These are phyloP conservation scores for Emydocephalus ijimae DNA, from an alignment of 2,113 vertebrate species.

Conservation along the genomic window DNA sequence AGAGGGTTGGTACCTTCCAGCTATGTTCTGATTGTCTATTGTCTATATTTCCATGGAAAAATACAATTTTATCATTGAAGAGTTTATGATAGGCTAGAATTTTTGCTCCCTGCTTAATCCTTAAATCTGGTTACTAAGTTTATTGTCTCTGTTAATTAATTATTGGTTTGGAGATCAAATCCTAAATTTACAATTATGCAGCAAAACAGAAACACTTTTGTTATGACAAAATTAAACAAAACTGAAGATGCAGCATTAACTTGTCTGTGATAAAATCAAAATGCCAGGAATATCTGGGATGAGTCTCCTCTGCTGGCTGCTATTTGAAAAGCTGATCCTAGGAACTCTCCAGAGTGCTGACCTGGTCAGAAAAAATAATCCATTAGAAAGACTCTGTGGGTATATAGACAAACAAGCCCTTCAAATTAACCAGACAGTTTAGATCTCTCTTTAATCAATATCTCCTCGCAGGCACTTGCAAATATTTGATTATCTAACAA, in stretches of 20 bases:
- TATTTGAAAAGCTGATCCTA: neutral
- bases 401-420: slow-evolving; percentile 19
- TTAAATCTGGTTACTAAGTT: neutral
- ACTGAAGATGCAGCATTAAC: neutral
- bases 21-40: neutral
- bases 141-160: neutral
- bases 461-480: slow-evolving; percentile 8
- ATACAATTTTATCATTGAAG: neutral
- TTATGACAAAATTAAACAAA: neutral
- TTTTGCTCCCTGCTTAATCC: neutral
- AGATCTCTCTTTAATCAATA: slow-evolving; percentile 21
- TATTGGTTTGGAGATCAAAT: neutral
- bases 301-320: neutral
- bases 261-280: neutral
- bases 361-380: neutral
- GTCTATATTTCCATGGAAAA: neutral
- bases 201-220: neutral
- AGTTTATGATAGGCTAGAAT: neutral
- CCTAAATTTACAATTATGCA: neutral
- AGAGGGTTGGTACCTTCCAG: neutral
- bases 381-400: slow-evolving; percentile 27
- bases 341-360: slow-evolving; percentile 19
- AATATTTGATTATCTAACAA: slow-evolving; percentile 50
- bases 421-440: slow-evolving; percentile 33
- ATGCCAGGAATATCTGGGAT: neutral